Percentiles rank a stretch among this genome's conserved stretches.
Evolutionary conservation across 1,140 invertebrate genomes (phyloP).

Genomic region (Notospermus geniculatus): DNA sequence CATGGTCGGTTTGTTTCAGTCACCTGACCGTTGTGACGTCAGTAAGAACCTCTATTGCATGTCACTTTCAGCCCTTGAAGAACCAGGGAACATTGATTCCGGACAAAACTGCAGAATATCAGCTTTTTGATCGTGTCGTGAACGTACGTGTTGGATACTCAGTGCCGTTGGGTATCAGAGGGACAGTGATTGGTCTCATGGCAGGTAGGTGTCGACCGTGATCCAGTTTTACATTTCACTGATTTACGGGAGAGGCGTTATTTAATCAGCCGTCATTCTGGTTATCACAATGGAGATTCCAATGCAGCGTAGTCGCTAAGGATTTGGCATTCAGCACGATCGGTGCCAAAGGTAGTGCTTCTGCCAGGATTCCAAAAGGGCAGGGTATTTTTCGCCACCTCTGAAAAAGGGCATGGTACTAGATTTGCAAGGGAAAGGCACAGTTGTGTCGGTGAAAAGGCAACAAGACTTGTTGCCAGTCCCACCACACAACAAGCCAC

Average conservation of each 20-base stretch:
- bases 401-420: no score
- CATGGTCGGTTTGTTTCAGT: not conserved
- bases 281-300: not conserved
- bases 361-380: no score
- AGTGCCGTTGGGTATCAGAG: conserved; percentile 77
- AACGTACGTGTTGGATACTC: conserved; percentile 70
- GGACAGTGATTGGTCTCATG: conserved; percentile 72
- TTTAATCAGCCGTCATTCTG: not conserved
- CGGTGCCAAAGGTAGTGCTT: not conserved
- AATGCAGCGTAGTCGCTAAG: not conserved
- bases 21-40: not conserved
- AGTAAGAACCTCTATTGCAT: no score
- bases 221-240: not conserved
- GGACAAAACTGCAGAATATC: conserved; percentile 66
- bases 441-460: no score
- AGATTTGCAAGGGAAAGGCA: no score
- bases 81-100: conserved; percentile 55
- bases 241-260: not conserved
- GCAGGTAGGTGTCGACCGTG: conserved; percentile 15
- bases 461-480: no score
- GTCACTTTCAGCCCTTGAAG: conserved; percentile 44
- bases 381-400: no score
- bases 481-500: no score
- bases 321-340: not conserved
- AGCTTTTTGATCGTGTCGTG: conserved; percentile 81